These are phyloP conservation scores for Platichthys flesus DNA, from an alignment of 2,113 vertebrate species.

Conservation along the genomic window DNA sequence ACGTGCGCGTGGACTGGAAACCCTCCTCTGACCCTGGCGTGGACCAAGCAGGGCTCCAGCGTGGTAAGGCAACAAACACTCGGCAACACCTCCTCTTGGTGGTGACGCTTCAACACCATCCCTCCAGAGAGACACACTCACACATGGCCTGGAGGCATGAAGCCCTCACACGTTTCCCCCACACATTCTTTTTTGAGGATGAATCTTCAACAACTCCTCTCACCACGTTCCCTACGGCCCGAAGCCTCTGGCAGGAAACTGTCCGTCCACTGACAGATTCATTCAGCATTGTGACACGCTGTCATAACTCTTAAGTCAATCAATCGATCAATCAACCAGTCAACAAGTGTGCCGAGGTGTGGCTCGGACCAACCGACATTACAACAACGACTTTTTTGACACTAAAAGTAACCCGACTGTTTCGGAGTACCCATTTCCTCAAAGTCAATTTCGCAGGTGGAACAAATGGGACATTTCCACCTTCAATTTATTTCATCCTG, in stretches of 20 bases:
- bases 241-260: constrained; percentile 70
- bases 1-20: constrained; percentile 92
- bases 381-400: constrained; percentile 26
- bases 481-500: constrained; percentile 63
- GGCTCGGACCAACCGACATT: constrained; percentile 19
- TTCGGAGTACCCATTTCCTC: constrained; percentile 45
- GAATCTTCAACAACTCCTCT: constrained; percentile 66
- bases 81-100: constrained; percentile 36
- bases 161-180: constrained; percentile 57
- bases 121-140: constrained; percentile 57
- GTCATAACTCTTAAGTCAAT: constrained; percentile 51
- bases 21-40: constrained; percentile 88
- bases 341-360: constrained; percentile 3
- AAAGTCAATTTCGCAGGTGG: constrained; percentile 61
- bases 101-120: constrained; percentile 45
- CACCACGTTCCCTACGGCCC: constrained; percentile 57
- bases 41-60: constrained; percentile 87
- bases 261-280: constrained; percentile 69
- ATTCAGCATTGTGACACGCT: constrained; percentile 49
- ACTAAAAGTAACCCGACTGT: constrained; percentile 23
- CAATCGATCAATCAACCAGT: constrained; percentile 48
- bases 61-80: constrained; percentile 82
- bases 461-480: constrained; percentile 67
- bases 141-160: constrained; percentile 71
- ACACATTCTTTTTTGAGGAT: constrained; percentile 50